Percentiles rank a stretch among this genome's conserved stretches.
Evolutionary conservation across 2,797 vertebrate species (phyloP).

Genomic region (Halcyon smyrnensis): DNA sequence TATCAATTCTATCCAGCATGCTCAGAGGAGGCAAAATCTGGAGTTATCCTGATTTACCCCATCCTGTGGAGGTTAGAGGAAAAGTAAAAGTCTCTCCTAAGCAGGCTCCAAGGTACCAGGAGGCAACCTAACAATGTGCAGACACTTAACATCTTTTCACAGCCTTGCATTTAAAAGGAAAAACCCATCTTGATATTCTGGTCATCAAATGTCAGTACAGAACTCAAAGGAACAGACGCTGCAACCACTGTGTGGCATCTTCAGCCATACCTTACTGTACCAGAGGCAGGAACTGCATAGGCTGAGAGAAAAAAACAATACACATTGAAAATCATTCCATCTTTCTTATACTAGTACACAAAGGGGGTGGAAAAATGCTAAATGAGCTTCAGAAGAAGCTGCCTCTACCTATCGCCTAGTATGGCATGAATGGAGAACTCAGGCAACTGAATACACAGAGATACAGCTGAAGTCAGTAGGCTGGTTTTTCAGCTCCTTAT

Average conservation of each 20-base stretch:
- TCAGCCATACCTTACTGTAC: background rate
- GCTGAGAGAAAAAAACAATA: background rate
- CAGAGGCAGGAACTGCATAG: background rate
- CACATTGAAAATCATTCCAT: background rate
- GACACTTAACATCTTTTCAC: background rate
- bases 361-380: background rate
- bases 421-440: background rate
- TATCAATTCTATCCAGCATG: background rate
- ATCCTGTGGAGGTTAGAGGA: background rate
- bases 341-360: background rate
- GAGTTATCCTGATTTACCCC: background rate
- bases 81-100: background rate
- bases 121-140: background rate
- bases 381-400: background rate
- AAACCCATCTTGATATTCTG: background rate
- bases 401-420: background rate
- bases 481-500: background rate
- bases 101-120: background rate
- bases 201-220: background rate
- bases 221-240: background rate
- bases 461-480: background rate
- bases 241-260: background rate
- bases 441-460: background rate
- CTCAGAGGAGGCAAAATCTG: constrained; percentile 10
- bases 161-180: background rate